A percentile compares a stretch with the other conserved stretches of the same genome.
phyloP scores from a whole-genome alignment of 2,888 invertebrate genomes.

The Scaptomyza flava region DNA sequence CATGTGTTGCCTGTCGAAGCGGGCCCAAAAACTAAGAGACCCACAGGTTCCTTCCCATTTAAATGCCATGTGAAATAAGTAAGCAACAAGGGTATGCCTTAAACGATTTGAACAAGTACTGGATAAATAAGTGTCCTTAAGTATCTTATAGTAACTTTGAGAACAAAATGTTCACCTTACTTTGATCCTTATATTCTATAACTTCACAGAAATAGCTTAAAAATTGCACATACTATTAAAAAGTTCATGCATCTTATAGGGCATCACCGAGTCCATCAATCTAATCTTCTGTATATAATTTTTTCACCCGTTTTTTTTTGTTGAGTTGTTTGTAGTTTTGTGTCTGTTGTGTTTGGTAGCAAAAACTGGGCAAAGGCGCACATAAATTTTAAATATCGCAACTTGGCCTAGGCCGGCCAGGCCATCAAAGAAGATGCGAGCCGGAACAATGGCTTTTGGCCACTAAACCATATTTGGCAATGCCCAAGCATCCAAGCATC shows the following conservation, averaged over 20 bases:
- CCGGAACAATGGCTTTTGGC: slow-evolving; percentile 51
- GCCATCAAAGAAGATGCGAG: slow-evolving; percentile 52
- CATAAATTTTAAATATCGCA: slow-evolving; percentile 76
- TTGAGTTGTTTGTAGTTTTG: slow-evolving; percentile 20
- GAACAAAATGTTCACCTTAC: too few species aligned
- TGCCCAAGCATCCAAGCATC: slow-evolving; percentile 14
- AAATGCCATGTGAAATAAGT: slow-evolving; percentile 20
- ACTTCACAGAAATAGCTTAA: too few species aligned
- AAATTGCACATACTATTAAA: too few species aligned
- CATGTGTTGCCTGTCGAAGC: slow-evolving; percentile 70
- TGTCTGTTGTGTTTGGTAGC: slow-evolving; percentile 37
- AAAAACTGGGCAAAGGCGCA: slow-evolving; percentile 54
- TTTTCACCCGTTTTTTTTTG: slow-evolving; percentile 11
- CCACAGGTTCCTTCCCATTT: slow-evolving; percentile 49
- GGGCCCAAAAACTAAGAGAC: slow-evolving; percentile 35
- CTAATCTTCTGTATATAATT: not conserved
- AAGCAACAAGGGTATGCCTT: not conserved
- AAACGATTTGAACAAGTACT: too few species aligned
- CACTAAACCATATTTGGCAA: slow-evolving; percentile 64
- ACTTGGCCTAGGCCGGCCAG: slow-evolving; percentile 25
- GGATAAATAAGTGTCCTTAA: too few species aligned
- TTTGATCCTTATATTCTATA: too few species aligned
- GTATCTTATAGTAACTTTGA: too few species aligned
- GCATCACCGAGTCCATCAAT: not conserved
- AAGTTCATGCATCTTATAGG: not conserved